A percentile compares a stretch with the other conserved stretches of the same genome.
Conservation (phyloP, 2,797 vertebrate genomes). For the Onychomys torridus region DNA sequence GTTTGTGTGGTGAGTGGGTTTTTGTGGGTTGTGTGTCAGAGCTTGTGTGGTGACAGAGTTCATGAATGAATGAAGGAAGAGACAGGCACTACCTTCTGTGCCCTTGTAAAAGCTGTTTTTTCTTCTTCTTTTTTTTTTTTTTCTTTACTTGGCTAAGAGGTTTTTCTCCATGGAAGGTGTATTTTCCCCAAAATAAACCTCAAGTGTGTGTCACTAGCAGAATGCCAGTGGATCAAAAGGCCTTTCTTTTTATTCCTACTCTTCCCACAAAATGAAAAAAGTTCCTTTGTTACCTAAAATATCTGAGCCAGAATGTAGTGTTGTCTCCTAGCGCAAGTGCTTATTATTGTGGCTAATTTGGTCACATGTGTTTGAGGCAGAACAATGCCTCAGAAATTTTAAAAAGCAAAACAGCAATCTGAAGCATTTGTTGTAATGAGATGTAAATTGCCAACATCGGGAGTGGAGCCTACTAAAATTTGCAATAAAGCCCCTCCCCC, state of each 20-base stretch:
- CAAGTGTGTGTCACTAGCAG: slow-evolving; percentile 60
- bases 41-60: background rate
- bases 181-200: slow-evolving; percentile 80
- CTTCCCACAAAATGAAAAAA: slow-evolving; percentile 75
- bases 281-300: slow-evolving; percentile 83
- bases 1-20: background rate
- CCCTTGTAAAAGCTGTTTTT: slow-evolving; percentile 59
- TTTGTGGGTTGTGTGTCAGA: background rate
- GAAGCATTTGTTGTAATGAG: slow-evolving; percentile 82
- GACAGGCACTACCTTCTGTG: slow-evolving; percentile 61
- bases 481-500: slow-evolving; percentile 56
- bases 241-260: slow-evolving; percentile 59
- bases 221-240: slow-evolving; percentile 71
- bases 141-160: slow-evolving; percentile 66
- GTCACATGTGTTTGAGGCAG: slow-evolving; percentile 82
- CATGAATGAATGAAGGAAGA: slow-evolving; percentile 62
- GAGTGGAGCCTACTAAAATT: slow-evolving; percentile 68
- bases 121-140: no score
- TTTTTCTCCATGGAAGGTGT: slow-evolving; percentile 66
- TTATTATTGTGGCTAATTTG: slow-evolving; percentile 84
- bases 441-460: slow-evolving; percentile 75
- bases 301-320: slow-evolving; percentile 64
- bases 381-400: slow-evolving; percentile 84
- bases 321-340: slow-evolving; percentile 68
- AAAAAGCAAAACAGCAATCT: slow-evolving; percentile 84